Base-by-base conservation (phyloP, 64 coral and sea anemone genomes). In the Anthopleura sola region DNA sequence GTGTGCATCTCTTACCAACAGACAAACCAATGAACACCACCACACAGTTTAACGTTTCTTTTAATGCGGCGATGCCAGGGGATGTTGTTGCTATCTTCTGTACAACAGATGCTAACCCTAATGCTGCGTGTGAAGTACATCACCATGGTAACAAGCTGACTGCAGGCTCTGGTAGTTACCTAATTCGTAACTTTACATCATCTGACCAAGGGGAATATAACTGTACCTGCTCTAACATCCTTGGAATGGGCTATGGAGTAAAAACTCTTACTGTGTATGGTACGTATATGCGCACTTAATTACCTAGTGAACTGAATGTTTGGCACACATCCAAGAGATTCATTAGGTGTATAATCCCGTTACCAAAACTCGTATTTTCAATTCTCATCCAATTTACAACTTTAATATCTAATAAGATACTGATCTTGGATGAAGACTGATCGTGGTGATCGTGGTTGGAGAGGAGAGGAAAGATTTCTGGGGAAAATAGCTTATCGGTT, bases 21-120 rank as follows among this genome's bases (percentile, higher is more conserved):
- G 94, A 92, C 36, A 83, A 68, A 0, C 87, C 90, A 2, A 80
- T 23, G 32, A 74, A 90, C 24, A 96, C 90, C 17, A n/a, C 36
- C 26, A 40, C 88, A 11, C 40, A 34, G 17, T 82, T 82, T 17
- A 89, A 92, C 84, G 78, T 58, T 34, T 83, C 94, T 36, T 57
- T 82, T 31, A 86, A 90, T 58, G 90, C 69, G n/a, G 90, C 56
- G 17, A 82, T 68, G 51, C 68, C 23, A 16, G 94, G 90, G 34
- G 87, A 92, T 24, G 16, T 26, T 56, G 87, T 96, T 17, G 44
- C 38, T 0, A 68, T 96, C 18, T 40, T 46, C 6, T 96, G 94
- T 46, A 88, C 55, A 49, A 80, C 94, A 54, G 33, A 37, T 36
- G 83, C 85, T 5, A 89, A 92, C 47, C 94, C 94, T 15, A 85